phyloP scores from a whole-genome alignment of 1,140 invertebrate species.

The Drosophila grimshawi region DNA sequence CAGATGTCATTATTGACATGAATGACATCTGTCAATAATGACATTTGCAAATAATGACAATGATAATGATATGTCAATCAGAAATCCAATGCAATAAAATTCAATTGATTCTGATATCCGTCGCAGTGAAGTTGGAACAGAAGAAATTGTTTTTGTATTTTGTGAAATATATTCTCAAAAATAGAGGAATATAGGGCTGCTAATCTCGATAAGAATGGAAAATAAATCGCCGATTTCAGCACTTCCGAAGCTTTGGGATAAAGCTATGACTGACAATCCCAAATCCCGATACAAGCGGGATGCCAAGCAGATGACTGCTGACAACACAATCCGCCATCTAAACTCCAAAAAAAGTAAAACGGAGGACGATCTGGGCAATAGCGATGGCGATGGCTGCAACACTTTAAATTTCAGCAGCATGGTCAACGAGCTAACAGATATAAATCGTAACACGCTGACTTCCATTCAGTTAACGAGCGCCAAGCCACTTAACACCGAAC shows the following conservation, averaged over 20 bases:
- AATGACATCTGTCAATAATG: no score
- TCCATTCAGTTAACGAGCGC: slow-evolving; percentile 59
- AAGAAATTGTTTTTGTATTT: no score
- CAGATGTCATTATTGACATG: no score
- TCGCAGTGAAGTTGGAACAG: no score
- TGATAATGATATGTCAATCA: no score
- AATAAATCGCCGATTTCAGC: slow-evolving; percentile 70
- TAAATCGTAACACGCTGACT: slow-evolving; percentile 71
- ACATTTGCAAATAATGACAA: no score
- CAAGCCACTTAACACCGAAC: background rate
- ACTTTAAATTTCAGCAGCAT: background rate
- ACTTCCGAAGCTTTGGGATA: slow-evolving; percentile 72
- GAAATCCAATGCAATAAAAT: no score
- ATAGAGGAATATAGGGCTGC: no score
- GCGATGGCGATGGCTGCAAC: slow-evolving; percentile 5
- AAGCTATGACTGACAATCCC: slow-evolving; percentile 56
- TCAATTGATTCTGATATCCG: no score
- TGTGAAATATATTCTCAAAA: no score
- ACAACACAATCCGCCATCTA: slow-evolving; percentile 45
- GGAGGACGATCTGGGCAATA: background rate
- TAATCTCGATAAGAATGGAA: slow-evolving; percentile 30
- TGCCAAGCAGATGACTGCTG: slow-evolving; percentile 69
- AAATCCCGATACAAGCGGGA: slow-evolving; percentile 73
- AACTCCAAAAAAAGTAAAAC: slow-evolving; percentile 11
- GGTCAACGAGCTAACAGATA: slow-evolving; percentile 46